Evolutionary conservation across 2,888 invertebrate genomes (phyloP).

Genomic region (Fissipunctia ypsillon): DNA sequence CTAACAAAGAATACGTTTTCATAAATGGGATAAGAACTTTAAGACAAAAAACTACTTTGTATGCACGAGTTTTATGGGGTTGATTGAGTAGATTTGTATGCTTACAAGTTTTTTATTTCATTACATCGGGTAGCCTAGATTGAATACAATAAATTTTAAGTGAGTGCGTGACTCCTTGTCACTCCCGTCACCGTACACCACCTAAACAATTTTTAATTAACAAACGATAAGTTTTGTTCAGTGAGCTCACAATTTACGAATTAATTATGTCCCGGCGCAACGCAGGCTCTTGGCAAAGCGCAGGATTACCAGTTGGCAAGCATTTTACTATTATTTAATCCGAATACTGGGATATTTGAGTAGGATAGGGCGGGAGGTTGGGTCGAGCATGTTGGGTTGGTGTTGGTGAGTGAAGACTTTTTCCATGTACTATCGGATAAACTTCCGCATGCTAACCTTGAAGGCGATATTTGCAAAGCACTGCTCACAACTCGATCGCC

Average conservation of each 20-base stretch:
- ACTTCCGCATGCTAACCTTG: no score
- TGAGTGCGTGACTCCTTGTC: no score
- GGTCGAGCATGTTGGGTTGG: constrained; percentile 6
- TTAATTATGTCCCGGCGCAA: constrained; percentile 73
- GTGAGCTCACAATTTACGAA: constrained; percentile 70
- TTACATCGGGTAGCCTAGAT: neutral
- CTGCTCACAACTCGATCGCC: no score
- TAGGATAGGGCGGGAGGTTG: constrained; percentile 42
- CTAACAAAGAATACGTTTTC: no score
- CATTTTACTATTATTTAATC: constrained; percentile 82
- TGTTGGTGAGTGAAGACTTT: neutral
- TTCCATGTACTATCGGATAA: no score
- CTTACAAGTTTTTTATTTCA: no score
- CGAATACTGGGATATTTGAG: constrained; percentile 60
- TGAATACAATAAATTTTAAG: neutral
- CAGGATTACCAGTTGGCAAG: constrained; percentile 79
- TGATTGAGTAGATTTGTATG: no score
- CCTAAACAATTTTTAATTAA: constrained; percentile 65
- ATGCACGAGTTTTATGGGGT: no score
- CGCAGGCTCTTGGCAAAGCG: constrained; percentile 74
- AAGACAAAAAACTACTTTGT: no score
- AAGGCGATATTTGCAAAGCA: no score
- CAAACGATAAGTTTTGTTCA: constrained; percentile 50
- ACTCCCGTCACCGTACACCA: neutral
- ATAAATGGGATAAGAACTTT: no score